phyloP scores from a whole-genome alignment of 1,140 invertebrate species.

The Pseudobourletiella spinata region DNA sequence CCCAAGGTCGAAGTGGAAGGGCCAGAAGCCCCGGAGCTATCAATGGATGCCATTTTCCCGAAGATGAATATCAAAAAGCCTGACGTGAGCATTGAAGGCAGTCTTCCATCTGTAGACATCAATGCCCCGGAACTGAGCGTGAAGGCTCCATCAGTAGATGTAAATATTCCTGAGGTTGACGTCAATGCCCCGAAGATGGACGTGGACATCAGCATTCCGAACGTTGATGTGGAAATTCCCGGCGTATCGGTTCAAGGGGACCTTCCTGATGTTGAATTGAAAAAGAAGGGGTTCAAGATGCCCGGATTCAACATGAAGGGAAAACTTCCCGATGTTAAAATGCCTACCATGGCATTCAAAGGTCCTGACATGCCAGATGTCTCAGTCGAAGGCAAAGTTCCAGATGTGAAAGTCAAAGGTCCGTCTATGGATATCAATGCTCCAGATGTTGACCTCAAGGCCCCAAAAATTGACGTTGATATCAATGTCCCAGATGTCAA shows the following conservation, averaged over 20 bases:
- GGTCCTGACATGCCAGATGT: neutral
- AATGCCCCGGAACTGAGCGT: neutral
- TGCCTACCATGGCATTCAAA: neutral
- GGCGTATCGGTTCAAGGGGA: neutral
- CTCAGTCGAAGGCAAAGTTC: neutral
- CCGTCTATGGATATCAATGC: neutral
- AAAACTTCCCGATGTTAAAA: neutral
- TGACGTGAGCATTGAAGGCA: neutral
- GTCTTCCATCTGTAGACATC: neutral
- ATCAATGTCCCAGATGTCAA: neutral
- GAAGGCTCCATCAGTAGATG: neutral
- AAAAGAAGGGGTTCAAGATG: slow-evolving; percentile 1
- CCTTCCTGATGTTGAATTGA: neutral
- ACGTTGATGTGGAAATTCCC: neutral
- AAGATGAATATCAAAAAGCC: neutral
- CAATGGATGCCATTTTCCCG: neutral
- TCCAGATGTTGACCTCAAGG: neutral
- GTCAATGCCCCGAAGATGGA: neutral
- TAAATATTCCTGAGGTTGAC: neutral
- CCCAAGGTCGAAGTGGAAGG: neutral
- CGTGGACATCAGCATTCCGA: neutral
- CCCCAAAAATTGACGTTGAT: neutral
- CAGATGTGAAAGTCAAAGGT: neutral
- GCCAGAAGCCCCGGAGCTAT: neutral
- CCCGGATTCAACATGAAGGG: neutral